phyloP scores from a whole-genome alignment of 2,888 invertebrate genomes.

The Bellardia pandia region DNA sequence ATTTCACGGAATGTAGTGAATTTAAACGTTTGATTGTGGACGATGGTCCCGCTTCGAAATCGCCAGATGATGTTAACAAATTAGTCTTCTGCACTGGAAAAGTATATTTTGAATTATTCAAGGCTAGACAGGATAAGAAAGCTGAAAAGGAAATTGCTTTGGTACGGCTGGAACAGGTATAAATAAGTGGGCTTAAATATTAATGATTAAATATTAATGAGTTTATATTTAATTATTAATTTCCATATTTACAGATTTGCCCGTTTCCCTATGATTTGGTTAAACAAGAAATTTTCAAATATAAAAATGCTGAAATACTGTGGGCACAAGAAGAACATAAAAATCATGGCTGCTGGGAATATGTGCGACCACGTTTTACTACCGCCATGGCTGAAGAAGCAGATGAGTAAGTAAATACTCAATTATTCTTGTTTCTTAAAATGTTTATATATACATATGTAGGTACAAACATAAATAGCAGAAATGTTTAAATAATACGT shows the following conservation, averaged over 20 bases:
- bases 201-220: background rate
- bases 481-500: background rate
- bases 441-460: background rate
- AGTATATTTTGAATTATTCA: conserved; percentile 91
- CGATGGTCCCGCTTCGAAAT: conserved; percentile 86
- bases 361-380: conserved; percentile 88
- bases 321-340: conserved; percentile 96
- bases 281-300: conserved; percentile 88
- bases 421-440: background rate
- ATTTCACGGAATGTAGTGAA: conserved; percentile 93
- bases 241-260: conserved; percentile 83
- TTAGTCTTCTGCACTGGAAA: conserved; percentile 94
- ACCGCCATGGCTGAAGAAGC: conserved; percentile 89
- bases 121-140: conserved; percentile 88
- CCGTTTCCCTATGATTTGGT: conserved; percentile 95
- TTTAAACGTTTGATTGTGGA: conserved; percentile 91
- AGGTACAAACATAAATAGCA: background rate
- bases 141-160: conserved; percentile 91
- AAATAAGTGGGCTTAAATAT: background rate
- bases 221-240: background rate
- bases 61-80: conserved; percentile 88
- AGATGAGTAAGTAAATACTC: conserved; percentile 84
- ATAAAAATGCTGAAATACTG: conserved; percentile 88
- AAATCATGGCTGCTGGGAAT: conserved; percentile 93
- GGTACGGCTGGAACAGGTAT: conserved; percentile 91